Conservation (phyloP, 2,113 vertebrate genomes). For the Toxostoma redivivum region DNA sequence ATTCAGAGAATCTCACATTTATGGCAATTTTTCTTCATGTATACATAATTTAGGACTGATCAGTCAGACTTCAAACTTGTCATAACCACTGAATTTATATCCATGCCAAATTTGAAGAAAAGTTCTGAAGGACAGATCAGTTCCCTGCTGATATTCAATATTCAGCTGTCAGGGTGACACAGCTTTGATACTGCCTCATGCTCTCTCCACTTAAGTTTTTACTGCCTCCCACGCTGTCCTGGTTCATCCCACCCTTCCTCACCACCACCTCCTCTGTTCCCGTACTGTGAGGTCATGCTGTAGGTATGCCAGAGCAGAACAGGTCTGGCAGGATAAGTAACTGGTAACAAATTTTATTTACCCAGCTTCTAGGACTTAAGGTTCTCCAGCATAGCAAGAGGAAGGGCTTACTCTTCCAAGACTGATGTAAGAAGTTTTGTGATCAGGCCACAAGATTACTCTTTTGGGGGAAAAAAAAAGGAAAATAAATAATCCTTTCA, state of each 20-base stretch:
- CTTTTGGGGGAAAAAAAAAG: not conserved
- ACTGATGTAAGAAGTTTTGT: not conserved
- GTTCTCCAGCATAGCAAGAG: not conserved
- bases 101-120: not conserved
- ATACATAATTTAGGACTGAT: not conserved
- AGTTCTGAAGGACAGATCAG: not conserved
- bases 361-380: not conserved
- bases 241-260: not conserved
- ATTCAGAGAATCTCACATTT: not conserved
- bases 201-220: not conserved
- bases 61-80: not conserved
- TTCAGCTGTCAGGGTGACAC: not conserved
- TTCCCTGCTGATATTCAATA: not conserved
- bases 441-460: not conserved
- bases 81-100: not conserved
- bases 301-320: not conserved
- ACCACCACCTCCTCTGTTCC: not conserved
- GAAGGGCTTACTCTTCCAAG: not conserved
- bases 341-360: constrained; percentile 15
- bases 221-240: not conserved
- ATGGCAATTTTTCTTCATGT: not conserved
- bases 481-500: not conserved
- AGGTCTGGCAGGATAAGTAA: not conserved
- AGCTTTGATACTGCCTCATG: not conserved
- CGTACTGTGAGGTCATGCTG: not conserved